Conservation (phyloP, 2,113 vertebrate genomes). For the Elgaria multicarinata region DNA sequence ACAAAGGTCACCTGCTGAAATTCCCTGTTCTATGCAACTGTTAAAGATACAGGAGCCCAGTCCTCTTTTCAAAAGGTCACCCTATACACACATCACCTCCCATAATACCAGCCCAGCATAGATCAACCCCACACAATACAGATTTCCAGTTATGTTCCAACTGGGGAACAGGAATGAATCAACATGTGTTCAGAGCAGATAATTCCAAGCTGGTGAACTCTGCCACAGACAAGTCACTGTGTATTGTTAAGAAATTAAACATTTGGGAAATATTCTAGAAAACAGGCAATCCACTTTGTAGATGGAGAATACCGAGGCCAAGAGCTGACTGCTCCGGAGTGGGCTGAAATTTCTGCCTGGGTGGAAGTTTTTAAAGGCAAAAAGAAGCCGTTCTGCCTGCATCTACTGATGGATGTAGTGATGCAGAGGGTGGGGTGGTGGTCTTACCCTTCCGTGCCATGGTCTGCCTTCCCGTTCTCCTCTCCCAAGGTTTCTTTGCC, state of each 20-base stretch:
- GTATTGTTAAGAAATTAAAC: neutral
- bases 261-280: neutral
- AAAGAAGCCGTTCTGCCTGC: neutral
- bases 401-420: neutral
- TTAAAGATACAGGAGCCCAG: no score
- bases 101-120: no score
- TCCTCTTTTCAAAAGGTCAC: no score
- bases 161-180: no score
- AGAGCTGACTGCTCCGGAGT: neutral
- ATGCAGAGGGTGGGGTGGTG: no score
- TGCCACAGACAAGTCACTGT: neutral
- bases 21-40: no score
- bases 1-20: no score
- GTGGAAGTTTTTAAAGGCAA: neutral
- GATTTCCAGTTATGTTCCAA: no score
- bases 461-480: conserved; percentile 67
- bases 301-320: neutral
- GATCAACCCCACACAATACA: no score
- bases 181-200: no score
- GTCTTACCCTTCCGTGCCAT: conserved; percentile 72
- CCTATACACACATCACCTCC: no score
- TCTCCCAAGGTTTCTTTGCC: conserved; percentile 81
- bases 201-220: no score
- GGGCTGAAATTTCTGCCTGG: neutral
- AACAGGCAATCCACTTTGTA: neutral